A percentile compares a stretch with the other conserved stretches of the same genome.
Conservation (phyloP, 2,113 vertebrate species). For the Thymallus thymallus region DNA sequence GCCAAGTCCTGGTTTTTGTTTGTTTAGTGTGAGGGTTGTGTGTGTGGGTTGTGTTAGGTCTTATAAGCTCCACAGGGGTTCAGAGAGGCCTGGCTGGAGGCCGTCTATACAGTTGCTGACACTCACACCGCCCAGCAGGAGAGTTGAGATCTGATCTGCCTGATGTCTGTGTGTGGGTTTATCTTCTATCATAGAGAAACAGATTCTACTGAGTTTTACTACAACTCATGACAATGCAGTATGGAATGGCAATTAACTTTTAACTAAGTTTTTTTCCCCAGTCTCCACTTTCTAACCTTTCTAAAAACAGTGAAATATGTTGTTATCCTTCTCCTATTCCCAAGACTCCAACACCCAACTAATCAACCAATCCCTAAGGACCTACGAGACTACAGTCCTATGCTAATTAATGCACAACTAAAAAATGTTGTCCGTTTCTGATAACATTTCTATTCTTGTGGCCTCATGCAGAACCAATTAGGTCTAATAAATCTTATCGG, state of each 20-base stretch:
- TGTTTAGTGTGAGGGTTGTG: neutral
- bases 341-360: neutral
- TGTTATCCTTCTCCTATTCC: neutral
- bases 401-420: neutral
- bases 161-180: too few species aligned
- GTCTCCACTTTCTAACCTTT: neutral
- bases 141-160: too few species aligned
- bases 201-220: too few species aligned
- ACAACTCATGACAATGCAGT: too few species aligned
- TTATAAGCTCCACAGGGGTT: too few species aligned
- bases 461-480: slow-evolving; percentile 2
- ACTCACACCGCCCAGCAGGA: too few species aligned
- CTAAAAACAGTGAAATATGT: neutral
- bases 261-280: too few species aligned
- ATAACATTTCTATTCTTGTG: neutral
- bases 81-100: too few species aligned
- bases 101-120: too few species aligned
- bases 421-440: neutral
- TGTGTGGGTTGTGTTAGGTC: neutral
- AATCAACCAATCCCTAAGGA: neutral
- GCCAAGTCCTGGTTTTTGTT: neutral
- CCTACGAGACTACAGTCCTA: neutral
- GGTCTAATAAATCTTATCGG: neutral
- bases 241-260: too few species aligned
- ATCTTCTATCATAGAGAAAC: too few species aligned